A percentile compares a stretch with the other conserved stretches of the same genome.
phyloP scores from a whole-genome alignment of 2,797 vertebrate species.

The Malacoctenus gilli region DNA sequence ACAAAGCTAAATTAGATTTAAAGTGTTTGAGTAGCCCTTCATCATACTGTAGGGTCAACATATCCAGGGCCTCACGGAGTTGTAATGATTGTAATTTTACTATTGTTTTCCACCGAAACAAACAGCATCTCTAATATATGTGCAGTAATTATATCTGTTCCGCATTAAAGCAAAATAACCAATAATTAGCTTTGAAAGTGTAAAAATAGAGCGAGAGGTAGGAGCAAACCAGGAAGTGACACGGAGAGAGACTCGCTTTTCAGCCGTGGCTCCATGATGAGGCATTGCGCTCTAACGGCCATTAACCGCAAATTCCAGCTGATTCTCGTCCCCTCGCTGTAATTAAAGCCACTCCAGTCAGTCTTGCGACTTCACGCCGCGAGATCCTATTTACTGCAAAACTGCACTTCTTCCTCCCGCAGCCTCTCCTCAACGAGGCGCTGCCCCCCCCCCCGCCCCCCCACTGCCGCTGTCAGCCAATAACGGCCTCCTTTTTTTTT shows the following conservation, averaged over 20 bases:
- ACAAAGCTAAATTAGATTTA: no score
- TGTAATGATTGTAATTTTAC: no score
- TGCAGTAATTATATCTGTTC: no score
- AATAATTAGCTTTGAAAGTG: constrained; percentile 1
- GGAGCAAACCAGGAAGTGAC: neutral
- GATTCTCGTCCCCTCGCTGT: constrained; percentile 5
- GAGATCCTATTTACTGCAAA: constrained; percentile 5
- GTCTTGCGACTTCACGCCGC: neutral
- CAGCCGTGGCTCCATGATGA: neutral
- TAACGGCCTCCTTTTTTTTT: neutral
- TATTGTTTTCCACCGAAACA: no score
- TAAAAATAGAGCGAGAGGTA: constrained; percentile 1
- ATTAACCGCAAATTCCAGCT: constrained; percentile 16
- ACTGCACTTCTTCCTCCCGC: constrained; percentile 5
- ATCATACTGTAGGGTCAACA: no score
- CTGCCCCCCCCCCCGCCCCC: no score
- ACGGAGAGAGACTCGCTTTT: neutral
- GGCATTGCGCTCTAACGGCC: constrained; percentile 3
- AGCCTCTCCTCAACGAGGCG: constrained; percentile 6
- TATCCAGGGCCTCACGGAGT: no score
- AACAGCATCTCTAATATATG: no score
- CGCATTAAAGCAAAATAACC: neutral
- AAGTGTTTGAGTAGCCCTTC: no score
- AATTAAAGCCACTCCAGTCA: constrained; percentile 9
- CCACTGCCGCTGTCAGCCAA: constrained; percentile 11